phyloP scores from a whole-genome alignment of 2,888 invertebrate species.

The Lucinisca nassula region DNA sequence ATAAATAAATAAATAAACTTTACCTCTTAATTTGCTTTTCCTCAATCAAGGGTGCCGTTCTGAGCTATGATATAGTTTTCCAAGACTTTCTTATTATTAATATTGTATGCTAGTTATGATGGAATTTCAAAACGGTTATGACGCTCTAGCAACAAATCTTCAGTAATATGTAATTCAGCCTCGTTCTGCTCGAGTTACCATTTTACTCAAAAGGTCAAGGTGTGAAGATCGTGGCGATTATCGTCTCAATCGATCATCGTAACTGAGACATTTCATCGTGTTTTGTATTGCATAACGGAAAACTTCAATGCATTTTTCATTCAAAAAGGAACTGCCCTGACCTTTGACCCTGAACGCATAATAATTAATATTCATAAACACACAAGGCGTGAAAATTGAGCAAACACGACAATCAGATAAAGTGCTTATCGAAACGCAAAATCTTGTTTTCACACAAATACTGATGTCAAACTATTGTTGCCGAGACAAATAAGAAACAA shows the following conservation, averaged over 20 bases:
- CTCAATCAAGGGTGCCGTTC: too few relatives aligned
- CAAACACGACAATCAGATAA: slow-evolving; percentile 10
- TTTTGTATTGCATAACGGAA: background rate
- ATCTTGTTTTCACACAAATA: background rate
- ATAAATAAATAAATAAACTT: background rate
- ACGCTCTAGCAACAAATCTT: too few relatives aligned
- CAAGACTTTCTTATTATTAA: background rate
- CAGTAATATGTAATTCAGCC: too few relatives aligned
- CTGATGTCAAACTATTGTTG: background rate
- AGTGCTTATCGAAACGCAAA: background rate
- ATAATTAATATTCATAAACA: slow-evolving; percentile 1
- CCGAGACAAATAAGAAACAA: too few relatives aligned
- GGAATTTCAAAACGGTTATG: too few relatives aligned
- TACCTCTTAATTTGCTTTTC: too few relatives aligned
- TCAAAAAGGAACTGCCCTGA: too few relatives aligned
- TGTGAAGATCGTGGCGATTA: too few relatives aligned
- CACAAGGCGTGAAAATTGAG: background rate
- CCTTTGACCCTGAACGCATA: background rate
- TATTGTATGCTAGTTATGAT: too few relatives aligned
- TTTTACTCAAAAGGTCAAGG: too few relatives aligned
- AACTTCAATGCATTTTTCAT: too few relatives aligned
- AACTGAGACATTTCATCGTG: background rate
- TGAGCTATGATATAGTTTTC: background rate
- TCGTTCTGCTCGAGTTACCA: slow-evolving; percentile 37
- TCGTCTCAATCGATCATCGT: too few relatives aligned